A percentile compares a stretch with the other conserved stretches of the same genome.
phyloP scores from a whole-genome alignment of 1,140 invertebrate genomes.

The Penaeus vannamei region DNA sequence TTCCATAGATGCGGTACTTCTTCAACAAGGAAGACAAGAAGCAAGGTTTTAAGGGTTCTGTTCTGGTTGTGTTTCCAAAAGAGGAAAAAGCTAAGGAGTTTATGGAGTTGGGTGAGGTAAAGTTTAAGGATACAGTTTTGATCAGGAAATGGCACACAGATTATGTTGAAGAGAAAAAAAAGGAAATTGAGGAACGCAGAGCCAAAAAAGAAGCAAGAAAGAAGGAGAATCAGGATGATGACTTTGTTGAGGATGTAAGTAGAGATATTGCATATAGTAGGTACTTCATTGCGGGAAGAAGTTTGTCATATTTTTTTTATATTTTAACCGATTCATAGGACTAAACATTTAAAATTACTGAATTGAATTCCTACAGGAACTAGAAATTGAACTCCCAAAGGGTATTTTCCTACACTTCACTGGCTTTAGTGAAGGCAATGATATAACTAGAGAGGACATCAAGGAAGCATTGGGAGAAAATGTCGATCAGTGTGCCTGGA shows the following conservation, averaged over 20 bases:
- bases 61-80: conserved; percentile 87
- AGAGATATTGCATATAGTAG: conserved; percentile 71
- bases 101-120: conserved; percentile 78
- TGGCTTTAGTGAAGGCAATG: conserved; percentile 77
- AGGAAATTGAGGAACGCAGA: conserved; percentile 76
- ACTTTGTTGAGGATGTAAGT: conserved; percentile 70
- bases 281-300: neutral
- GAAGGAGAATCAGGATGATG: conserved; percentile 70
- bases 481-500: conserved; percentile 79
- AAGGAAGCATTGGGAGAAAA: conserved; percentile 78
- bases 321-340: conserved; percentile 36
- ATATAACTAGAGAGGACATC: conserved; percentile 78
- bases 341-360: neutral
- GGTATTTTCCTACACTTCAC: conserved; percentile 81
- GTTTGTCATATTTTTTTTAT: neutral
- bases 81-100: conserved; percentile 81
- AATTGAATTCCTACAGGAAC: conserved; percentile 28
- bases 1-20: conserved; percentile 79
- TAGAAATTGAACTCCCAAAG: conserved; percentile 76
- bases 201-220: conserved; percentile 73
- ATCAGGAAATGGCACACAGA: conserved; percentile 81
- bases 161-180: conserved; percentile 82
- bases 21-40: conserved; percentile 77
- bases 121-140: conserved; percentile 82
- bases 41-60: conserved; percentile 88